Conservation (phyloP, 2,113 vertebrate genomes). For the Paradoxurus hermaphroditus region DNA sequence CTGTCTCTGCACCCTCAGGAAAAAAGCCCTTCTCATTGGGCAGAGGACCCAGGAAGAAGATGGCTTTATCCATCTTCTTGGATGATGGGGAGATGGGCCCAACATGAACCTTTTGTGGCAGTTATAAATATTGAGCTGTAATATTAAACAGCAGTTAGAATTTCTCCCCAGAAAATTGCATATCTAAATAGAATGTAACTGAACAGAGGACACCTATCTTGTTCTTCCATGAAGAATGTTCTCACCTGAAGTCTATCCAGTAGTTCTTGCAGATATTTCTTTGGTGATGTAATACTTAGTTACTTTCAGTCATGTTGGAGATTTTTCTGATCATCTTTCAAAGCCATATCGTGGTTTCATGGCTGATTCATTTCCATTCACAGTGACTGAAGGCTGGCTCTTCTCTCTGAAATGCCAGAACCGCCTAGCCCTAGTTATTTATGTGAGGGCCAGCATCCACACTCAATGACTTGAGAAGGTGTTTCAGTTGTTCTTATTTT, state of each 20-base stretch:
- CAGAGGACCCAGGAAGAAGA: background rate
- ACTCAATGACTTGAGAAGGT: background rate
- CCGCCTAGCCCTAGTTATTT: background rate
- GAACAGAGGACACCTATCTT: background rate
- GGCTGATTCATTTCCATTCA: background rate
- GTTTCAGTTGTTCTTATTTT: constrained; percentile 13
- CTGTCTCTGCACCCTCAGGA: background rate
- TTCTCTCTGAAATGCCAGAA: background rate
- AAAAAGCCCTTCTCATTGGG: background rate
- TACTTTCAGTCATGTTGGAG: background rate
- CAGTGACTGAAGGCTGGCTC: background rate
- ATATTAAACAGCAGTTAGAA: background rate
- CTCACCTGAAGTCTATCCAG: background rate
- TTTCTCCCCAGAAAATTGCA: background rate
- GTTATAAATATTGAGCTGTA: background rate
- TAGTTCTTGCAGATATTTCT: background rate
- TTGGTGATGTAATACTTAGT: background rate
- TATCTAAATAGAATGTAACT: background rate
- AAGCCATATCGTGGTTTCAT: background rate
- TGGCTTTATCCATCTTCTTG: background rate
- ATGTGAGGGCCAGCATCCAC: background rate
- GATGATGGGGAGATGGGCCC: background rate
- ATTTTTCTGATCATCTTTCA: background rate
- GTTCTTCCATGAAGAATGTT: background rate
- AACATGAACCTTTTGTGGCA: background rate